These are phyloP conservation scores for Tromatobia lineatoria DNA, from an alignment of 2,888 invertebrate genomes.

Conservation along the genomic window DNA sequence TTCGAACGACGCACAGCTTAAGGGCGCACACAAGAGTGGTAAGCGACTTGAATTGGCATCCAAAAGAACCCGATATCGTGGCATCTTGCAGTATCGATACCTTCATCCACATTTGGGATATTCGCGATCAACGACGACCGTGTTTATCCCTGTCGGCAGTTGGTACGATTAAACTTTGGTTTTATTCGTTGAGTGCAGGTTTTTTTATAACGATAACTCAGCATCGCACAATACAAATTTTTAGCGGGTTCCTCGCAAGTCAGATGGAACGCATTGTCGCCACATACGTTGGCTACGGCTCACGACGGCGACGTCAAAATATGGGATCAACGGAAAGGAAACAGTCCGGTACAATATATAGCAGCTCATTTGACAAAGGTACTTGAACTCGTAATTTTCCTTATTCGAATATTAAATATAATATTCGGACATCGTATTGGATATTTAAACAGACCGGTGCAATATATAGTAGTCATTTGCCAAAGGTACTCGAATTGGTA, in stretches of 20 bases:
- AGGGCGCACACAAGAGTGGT: constrained; percentile 94
- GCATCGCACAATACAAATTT: constrained; percentile 65
- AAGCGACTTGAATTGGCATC: constrained; percentile 97
- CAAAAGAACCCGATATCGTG: constrained; percentile 90
- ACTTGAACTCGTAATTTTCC: constrained; percentile 32
- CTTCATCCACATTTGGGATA: constrained; percentile 97
- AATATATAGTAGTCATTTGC: too few species aligned
- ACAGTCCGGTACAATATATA: constrained; percentile 95
- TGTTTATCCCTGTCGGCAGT: constrained; percentile 94
- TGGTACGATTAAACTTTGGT: constrained; percentile 86
- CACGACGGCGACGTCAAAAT: constrained; percentile 98
- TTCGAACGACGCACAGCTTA: constrained; percentile 91
- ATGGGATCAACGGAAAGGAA: constrained; percentile 97
- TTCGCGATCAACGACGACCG: constrained; percentile 94
- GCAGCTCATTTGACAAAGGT: constrained; percentile 94
- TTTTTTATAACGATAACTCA: neutral
- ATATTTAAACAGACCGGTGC: too few species aligned
- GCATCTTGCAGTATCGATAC: constrained; percentile 98
- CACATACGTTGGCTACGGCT: constrained; percentile 95
- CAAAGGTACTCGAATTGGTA: too few species aligned
- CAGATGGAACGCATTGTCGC: constrained; percentile 95
- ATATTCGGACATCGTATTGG: too few species aligned
- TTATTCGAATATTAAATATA: too few species aligned
- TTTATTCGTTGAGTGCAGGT: neutral
- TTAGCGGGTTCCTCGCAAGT: constrained; percentile 96